Percentiles rank a stretch among this genome's conserved stretches.
Conservation (phyloP, 2,113 vertebrate species). For the Heterotilapia buettikoferi region DNA sequence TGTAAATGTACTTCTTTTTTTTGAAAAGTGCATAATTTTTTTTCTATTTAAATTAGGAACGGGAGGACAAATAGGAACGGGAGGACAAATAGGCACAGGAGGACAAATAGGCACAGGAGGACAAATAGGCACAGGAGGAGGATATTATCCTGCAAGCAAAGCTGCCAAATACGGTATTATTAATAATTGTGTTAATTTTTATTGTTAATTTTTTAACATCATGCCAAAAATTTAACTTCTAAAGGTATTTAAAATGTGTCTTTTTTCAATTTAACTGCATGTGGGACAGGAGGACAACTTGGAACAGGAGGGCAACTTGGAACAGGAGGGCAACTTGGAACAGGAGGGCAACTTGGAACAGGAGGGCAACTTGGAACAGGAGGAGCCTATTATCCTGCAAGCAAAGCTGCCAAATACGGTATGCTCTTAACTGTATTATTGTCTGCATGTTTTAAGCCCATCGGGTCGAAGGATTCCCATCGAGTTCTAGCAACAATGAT, state of each 20-base stretch:
- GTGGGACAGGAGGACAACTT: neutral
- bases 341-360: fast-evolving
- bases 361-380: fast-evolving
- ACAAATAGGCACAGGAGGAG: neutral
- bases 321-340: fast-evolving
- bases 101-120: neutral
- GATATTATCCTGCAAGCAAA: neutral
- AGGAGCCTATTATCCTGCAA: neutral
- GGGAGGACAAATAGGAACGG: neutral
- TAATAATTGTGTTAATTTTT: neutral
- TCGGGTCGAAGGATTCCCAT: neutral
- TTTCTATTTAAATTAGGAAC: neutral
- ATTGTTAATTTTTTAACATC: neutral
- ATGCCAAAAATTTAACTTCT: neutral
- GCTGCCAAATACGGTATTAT: neutral
- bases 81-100: neutral
- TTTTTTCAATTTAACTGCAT: neutral
- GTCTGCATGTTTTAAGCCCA: neutral
- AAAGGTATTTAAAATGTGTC: neutral
- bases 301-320: neutral
- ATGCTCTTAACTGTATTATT: neutral
- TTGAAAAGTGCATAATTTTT: neutral
- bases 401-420: neutral
- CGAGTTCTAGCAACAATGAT: neutral
- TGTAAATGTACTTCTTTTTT: neutral